Evolutionary conservation across 2,888 invertebrate genomes (phyloP), one percentile per base, ranked within the genome.

Genomic region (Xanthorhoe designata): DNA sequence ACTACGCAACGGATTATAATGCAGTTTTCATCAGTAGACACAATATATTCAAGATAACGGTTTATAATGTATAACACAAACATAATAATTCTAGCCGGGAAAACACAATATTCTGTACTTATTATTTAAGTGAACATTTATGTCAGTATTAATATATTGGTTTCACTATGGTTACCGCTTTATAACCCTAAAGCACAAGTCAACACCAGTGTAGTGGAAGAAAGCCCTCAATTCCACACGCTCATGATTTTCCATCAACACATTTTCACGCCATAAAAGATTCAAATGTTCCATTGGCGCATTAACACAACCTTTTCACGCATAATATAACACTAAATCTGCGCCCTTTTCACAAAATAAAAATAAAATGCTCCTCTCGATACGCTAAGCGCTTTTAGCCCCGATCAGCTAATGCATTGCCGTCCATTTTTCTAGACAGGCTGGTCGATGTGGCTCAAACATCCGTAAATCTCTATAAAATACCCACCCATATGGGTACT

Each of bases 401-500:
- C 84, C 78, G 81, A 80, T 73, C 79, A 74, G 78, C 80, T 83
- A 89, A 89, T 88, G 86, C 84, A 85, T 82, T 69, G 81, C 77
- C 82, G 82, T 82, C 84, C 82, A 87, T 89, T 89, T 89, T 88
- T 88, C 85, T 82, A 83, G 82, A 81, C 84, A 78, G 77, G 80
- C 77, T 78, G 81, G 79, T 80, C 82, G 80, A 86, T 84, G 81
- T 74, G 81, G 78, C 80, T 83, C 82, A 79, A 82, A 86, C 82
- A 84, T 84, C 83, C 79, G 85, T 89, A 88, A 89, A 88, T 87
- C 87, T 83, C 74, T 81, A 83, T 85, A 85, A 87, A 87, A 81
- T 83, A 80, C 75, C 78, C 70, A 70, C 74, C 74, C 78, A 76
- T 77, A 77, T 73, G 78, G 79, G 78, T 76, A 76, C 78, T 80